Base-by-base conservation (phyloP, 2,113 vertebrate genomes). In the Psettodes erumei region DNA sequence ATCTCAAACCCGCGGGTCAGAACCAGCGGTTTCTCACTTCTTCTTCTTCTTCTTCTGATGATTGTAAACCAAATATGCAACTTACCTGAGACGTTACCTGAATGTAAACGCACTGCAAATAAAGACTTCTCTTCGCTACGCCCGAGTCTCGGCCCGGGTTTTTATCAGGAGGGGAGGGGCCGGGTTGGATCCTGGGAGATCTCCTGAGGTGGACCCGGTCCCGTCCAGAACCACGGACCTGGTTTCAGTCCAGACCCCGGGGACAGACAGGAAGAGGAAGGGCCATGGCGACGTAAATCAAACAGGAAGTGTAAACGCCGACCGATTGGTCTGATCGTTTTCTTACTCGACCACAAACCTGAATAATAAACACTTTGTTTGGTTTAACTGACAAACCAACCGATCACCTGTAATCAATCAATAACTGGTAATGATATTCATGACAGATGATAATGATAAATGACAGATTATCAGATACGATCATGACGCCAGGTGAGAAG, bases 21-120 rank as follows among this genome's bases (percentile, higher is more conserved):
- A n/a, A n/a, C n/a, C n/a, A n/a, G n/a, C 55, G 9, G 8, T 33
- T 33, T 73, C 35, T 25, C 51, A 45, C 64, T 71, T 38, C 62
- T 38, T 30, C 3, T 66, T 18, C 60, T 35, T 66, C 54, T 71
- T 58, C 23, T 11, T 65, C 4, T 61, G 25, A 63, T 68, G 85
- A 86, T 85, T 89, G 79, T 87, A 86, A 82, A 83, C 21, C 27
- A 78, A 79, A 81, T 79, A 88, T 56, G 71, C 65, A 81, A 77
- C 65, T 69, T 47, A 55, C 61, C 70, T 27, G 30, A 61, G 68
- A 67, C 64, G 53, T 80, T 85, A 85, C 71, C 77, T 89, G 90
- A 91, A 83, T 91, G 75, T 92, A 84, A 87, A 91, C 77, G 86
- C 86, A 90, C 89, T 91, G 84, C 86, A 75, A 90, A 91, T 92